phyloP scores from a whole-genome alignment of 2,797 vertebrate species.

The Anomalospiza imberbis region DNA sequence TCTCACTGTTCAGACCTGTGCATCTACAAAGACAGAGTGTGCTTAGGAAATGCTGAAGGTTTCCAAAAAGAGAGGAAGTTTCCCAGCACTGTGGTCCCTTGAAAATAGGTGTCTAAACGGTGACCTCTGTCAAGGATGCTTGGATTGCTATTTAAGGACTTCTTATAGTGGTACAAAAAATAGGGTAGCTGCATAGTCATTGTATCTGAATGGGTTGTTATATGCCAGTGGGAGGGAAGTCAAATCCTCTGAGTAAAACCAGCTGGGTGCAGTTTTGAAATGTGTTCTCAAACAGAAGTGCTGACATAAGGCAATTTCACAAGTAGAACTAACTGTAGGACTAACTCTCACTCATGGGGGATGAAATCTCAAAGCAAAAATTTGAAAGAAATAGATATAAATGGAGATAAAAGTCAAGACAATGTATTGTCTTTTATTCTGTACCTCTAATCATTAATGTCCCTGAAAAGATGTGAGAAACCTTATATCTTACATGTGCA shows the following conservation, averaged over 20 bases:
- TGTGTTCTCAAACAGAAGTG: conserved; percentile 1
- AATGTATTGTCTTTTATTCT: neutral
- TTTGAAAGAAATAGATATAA: neutral
- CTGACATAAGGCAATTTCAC: conserved; percentile 17
- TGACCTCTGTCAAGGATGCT: neutral
- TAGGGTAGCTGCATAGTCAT: neutral
- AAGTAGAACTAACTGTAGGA: neutral
- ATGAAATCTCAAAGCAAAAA: neutral
- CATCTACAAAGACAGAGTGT: neutral
- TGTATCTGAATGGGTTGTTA: neutral
- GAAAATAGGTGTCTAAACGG: neutral
- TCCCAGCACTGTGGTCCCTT: neutral
- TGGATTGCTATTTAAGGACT: neutral
- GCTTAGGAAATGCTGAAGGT: neutral
- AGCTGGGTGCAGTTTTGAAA: neutral
- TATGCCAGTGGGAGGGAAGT: neutral
- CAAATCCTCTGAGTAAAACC: neutral
- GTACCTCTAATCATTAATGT: neutral
- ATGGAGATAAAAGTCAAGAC: neutral
- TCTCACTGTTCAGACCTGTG: neutral
- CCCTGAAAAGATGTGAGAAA: neutral
- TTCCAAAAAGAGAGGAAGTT: neutral
- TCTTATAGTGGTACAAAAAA: neutral
- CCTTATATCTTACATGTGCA: neutral
- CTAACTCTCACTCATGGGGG: neutral